Evolutionary conservation across 2,113 vertebrate genomes (phyloP).

Genomic region (Pseudonaja textilis): DNA sequence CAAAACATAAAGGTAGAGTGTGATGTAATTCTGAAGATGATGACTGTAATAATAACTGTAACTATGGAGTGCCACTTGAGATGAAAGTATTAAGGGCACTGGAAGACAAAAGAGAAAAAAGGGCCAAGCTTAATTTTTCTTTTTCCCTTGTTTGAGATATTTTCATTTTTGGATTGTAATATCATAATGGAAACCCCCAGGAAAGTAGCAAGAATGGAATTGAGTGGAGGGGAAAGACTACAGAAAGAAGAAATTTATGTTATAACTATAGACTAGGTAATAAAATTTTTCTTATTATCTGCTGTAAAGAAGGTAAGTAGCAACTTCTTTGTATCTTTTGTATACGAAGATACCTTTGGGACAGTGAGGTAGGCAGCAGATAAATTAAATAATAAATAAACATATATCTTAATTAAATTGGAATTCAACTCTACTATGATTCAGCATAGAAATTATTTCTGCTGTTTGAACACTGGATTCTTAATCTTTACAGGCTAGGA

Average conservation of each 20-base stretch:
- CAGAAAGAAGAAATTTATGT: neutral
- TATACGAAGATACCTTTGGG: neutral
- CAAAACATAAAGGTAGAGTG: neutral
- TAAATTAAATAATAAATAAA: neutral
- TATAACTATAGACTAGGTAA: neutral
- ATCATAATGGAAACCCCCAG: neutral
- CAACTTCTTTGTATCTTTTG: neutral
- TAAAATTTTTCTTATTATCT: neutral
- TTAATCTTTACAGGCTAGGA: neutral
- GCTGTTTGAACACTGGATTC: neutral
- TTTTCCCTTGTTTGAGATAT: neutral
- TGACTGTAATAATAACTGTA: neutral
- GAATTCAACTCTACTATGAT: neutral
- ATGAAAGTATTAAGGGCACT: neutral
- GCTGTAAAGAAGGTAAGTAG: neutral
- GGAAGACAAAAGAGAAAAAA: neutral
- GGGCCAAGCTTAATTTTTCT: neutral
- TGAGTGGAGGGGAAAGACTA: neutral
- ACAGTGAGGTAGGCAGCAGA: neutral
- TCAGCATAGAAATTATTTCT: neutral
- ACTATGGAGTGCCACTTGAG: neutral
- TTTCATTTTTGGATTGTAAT: neutral
- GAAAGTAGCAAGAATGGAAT: neutral
- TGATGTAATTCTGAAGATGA: neutral
- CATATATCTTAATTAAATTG: accelerated